These are phyloP conservation scores for Apistogramma diplotaenia DNA, from an alignment of 2,113 vertebrate genomes.

Conservation along the genomic window DNA sequence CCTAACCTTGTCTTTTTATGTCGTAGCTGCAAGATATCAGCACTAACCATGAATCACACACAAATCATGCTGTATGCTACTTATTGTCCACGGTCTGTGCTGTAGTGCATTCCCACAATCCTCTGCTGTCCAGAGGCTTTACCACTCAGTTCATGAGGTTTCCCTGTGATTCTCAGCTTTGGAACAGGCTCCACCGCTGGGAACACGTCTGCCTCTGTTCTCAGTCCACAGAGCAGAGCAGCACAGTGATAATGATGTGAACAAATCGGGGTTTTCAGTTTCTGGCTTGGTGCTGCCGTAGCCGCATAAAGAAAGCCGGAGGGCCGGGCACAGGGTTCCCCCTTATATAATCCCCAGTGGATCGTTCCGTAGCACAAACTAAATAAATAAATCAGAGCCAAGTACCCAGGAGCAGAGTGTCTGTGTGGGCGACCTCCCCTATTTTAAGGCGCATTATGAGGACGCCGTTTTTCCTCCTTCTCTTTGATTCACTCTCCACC, in stretches of 20 bases:
- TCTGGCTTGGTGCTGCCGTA: conserved; percentile 23
- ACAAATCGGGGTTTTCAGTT: conserved; percentile 32
- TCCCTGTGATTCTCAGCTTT: conserved; percentile 9
- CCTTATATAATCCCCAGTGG: conserved; percentile 41
- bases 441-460: conserved; percentile 55
- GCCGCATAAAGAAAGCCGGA: conserved; percentile 15
- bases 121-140: conserved; percentile 15
- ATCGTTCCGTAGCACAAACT: conserved; percentile 48
- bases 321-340: conserved; percentile 45
- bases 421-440: conserved; percentile 46
- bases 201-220: conserved; percentile 1
- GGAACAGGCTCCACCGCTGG: conserved; percentile 23
- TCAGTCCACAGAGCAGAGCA: conserved; percentile 8
- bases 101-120: not conserved
- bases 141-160: conserved; percentile 13
- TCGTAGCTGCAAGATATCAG: conserved; percentile 21
- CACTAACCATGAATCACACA: conserved; percentile 10
- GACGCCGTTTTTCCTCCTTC: conserved; percentile 1
- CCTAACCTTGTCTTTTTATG: conserved; percentile 19
- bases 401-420: conserved; percentile 44
- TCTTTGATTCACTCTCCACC: conserved; percentile 18
- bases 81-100: not conserved
- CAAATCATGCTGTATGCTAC: not conserved
- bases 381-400: conserved; percentile 64
- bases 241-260: conserved; percentile 33